Evolutionary conservation across 2,797 vertebrate species (phyloP).

Genomic region (Mormyrus hasselquistii): DNA sequence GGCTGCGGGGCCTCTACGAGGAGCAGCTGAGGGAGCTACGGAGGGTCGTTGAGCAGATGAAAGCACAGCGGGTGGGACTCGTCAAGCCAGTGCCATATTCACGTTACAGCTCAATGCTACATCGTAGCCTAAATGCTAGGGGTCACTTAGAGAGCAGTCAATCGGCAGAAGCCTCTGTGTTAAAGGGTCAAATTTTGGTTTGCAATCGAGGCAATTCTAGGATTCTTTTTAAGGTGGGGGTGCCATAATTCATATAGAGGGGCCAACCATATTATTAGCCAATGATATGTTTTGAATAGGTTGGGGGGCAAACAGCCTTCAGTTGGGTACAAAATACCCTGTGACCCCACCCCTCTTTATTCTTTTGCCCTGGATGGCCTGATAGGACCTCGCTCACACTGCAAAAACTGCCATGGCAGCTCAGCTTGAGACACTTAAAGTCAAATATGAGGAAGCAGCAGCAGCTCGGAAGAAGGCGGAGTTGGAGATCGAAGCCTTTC

Average conservation of each 20-base stretch:
- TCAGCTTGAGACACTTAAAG: slow-evolving; percentile 59
- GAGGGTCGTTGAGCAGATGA: slow-evolving; percentile 57
- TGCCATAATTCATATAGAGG: neutral
- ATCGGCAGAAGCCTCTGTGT: neutral
- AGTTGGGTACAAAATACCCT: neutral
- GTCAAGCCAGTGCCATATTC: neutral
- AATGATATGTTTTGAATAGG: neutral
- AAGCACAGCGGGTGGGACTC: slow-evolving; percentile 52
- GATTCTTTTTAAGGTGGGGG: neutral
- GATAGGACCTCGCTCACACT: slow-evolving; percentile 57
- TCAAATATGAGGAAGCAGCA: slow-evolving; percentile 57
- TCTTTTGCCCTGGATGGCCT: neutral
- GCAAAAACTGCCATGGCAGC: slow-evolving; percentile 54
- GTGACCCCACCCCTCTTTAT: neutral
- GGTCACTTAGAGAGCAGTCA: neutral
- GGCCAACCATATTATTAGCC: neutral
- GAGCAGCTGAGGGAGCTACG: slow-evolving; percentile 56
- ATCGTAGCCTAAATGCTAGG: neutral
- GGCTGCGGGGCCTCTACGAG: slow-evolving; percentile 55
- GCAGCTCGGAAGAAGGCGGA: slow-evolving; percentile 62
- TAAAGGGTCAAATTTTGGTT: neutral
- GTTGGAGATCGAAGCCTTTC: slow-evolving; percentile 59
- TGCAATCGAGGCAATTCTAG: neutral
- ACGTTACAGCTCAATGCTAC: neutral
- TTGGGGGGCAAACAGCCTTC: neutral